phyloP scores from a whole-genome alignment of 2,888 invertebrate species.

The Lathronympha strigana region DNA sequence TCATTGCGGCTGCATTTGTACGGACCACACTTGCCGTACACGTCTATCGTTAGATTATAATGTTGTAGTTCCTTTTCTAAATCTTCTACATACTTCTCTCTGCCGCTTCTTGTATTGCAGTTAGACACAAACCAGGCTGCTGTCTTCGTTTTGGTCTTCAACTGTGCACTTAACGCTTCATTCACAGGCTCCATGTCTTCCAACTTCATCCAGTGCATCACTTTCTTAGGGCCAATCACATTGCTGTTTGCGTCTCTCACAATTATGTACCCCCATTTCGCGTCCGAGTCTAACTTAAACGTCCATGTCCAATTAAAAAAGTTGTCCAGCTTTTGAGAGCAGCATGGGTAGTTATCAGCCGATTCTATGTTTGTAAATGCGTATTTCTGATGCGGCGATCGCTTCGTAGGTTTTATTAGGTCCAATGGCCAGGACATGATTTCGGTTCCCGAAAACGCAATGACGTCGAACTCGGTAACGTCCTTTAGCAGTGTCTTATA shows the following conservation, averaged over 20 bases:
- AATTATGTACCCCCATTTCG: slow-evolving; percentile 56
- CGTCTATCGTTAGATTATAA: slow-evolving; percentile 54
- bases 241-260: slow-evolving; percentile 51
- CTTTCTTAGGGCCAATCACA: slow-evolving; percentile 54
- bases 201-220: slow-evolving; percentile 56
- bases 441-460: slow-evolving; percentile 57
- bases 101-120: slow-evolving; percentile 52
- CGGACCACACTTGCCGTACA: slow-evolving; percentile 61
- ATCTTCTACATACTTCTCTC: slow-evolving; percentile 50
- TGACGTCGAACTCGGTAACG: slow-evolving; percentile 53
- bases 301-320: slow-evolving; percentile 68
- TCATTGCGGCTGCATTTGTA: slow-evolving; percentile 49
- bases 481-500: slow-evolving; percentile 46
- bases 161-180: slow-evolving; percentile 50
- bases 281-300: slow-evolving; percentile 60
- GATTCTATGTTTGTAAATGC: slow-evolving; percentile 58
- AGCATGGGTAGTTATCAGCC: slow-evolving; percentile 55
- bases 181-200: slow-evolving; percentile 55
- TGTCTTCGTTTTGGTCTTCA: slow-evolving; percentile 56
- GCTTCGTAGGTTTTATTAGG: slow-evolving; percentile 42
- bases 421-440: slow-evolving; percentile 40
- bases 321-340: slow-evolving; percentile 50
- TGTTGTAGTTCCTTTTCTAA: slow-evolving; percentile 50
- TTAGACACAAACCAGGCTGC: slow-evolving; percentile 69
- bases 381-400: slow-evolving; percentile 55